These are phyloP conservation scores for Serrognathus titanus DNA, from an alignment of 2,888 invertebrate genomes.

Conservation along the genomic window DNA sequence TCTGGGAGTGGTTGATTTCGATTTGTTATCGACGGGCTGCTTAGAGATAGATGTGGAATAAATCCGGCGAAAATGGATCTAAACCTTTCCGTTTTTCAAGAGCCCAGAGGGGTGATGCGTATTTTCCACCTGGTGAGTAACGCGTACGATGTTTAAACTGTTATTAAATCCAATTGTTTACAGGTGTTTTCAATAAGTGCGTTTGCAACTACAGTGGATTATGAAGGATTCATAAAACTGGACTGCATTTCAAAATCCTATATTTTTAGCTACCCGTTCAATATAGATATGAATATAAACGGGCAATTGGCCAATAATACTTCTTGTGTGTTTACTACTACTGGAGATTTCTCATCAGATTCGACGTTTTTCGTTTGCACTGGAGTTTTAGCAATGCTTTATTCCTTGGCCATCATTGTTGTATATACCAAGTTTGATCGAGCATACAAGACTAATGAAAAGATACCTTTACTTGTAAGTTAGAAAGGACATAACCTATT, in stretches of 20 bases:
- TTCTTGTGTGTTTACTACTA: conserved; percentile 27
- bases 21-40: too few species aligned
- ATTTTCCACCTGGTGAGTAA: conserved; percentile 59
- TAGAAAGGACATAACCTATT: too few species aligned
- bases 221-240: conserved; percentile 36
- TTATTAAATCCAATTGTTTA: conserved; percentile 25
- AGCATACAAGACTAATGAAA: conserved; percentile 49
- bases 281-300: conserved; percentile 8
- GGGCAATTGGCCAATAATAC: conserved; percentile 8
- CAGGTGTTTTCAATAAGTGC: conserved; percentile 65
- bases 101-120: conserved; percentile 61
- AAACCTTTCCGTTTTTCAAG: conserved; percentile 54
- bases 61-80: conserved; percentile 40
- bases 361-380: conserved; percentile 68
- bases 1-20: too few species aligned
- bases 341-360: conserved; percentile 53
- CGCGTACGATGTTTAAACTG: too few species aligned
- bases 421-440: conserved; percentile 51
- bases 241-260: conserved; percentile 25
- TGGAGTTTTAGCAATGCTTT: conserved; percentile 65
- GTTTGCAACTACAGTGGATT: conserved; percentile 59
- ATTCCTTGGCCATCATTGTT: conserved; percentile 52
- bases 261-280: conserved; percentile 12
- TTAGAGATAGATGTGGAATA: not conserved
- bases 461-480: conserved; percentile 54